Base-by-base conservation (phyloP, 2,797 vertebrate species). In the Trachops cirrhosus region DNA sequence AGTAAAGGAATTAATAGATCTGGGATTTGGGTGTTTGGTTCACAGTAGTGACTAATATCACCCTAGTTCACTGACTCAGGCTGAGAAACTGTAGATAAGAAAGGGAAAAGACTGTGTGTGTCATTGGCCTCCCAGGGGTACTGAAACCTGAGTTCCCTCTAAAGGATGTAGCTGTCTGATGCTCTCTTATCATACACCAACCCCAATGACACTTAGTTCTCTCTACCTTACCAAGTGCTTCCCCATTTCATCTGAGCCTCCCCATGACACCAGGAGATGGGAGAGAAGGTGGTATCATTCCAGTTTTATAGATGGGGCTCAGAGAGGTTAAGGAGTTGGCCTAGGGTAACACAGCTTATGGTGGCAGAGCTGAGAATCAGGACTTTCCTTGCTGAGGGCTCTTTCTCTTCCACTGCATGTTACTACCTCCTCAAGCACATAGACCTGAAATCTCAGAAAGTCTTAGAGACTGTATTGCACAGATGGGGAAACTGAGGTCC, bases 191-290 rank as follows among this genome's bases (percentile, higher is more conserved):
- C 7, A 21, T 15, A 39, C 37, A 24, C 24, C 34, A 19, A 18
- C 9, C 67, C 50, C 15, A 26, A 52, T 6, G 26, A 22, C 15
- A 1, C 0, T 0, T 11, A 10, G 50, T 59, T 57, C 50, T 86
- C 48, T 3, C 12, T 57, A 22, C 29, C 18, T 88, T 91, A 71
- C 22, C 18, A 50, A n/a, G 54, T 32, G 21, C 34, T 80, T 92
- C 48, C 12, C 29, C 39, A 37, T 78, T 50, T 91, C 7, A 32
- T 29, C 15, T 0, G 18, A 84, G 26, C 34, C 29, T 83, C 44
- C 77, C 32, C 32, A 50, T 12, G 67, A 71, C 6, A 68, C 9
- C 21, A 77, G 21, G 70, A 71, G 34, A 29, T 34, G 34, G 39
- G 32, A 34, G 48, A 18, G 37, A 84, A 5, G 46, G 57, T 32